Conservation (phyloP, 2,888 invertebrate genomes). For the Euplexia lucipara region DNA sequence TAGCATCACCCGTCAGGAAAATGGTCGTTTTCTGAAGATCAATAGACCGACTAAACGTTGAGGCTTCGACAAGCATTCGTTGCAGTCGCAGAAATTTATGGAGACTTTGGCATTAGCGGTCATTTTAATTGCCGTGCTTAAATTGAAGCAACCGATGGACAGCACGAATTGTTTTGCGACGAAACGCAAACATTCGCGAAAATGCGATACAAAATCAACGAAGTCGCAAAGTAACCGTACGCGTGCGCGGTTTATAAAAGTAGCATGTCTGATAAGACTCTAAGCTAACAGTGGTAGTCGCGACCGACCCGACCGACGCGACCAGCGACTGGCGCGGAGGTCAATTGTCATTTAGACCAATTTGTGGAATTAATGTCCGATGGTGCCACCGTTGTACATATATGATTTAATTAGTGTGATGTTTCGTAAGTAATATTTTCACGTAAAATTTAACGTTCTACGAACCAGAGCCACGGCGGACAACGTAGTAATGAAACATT, state of each 20-base stretch:
- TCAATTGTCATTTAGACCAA: conserved; percentile 82
- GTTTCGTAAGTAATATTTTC: conserved; percentile 58
- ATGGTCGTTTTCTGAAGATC: too few species aligned
- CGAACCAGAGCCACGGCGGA: conserved; percentile 30
- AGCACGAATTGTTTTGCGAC: too few species aligned
- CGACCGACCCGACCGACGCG: conserved; percentile 7
- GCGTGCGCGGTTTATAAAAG: not conserved
- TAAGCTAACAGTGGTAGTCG: conserved; percentile 40
- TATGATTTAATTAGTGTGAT: conserved; percentile 74
- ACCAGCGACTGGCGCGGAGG: conserved; percentile 16
- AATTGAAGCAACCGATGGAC: too few species aligned
- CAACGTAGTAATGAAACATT: conserved; percentile 17
- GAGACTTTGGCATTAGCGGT: not conserved
- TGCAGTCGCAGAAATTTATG: not conserved
- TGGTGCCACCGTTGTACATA: conserved; percentile 60
- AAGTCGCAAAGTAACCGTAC: not conserved
- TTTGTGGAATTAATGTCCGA: conserved; percentile 81
- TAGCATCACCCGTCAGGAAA: too few species aligned
- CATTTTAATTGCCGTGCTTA: too few species aligned
- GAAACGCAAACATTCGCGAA: not conserved
- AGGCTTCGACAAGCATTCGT: not conserved
- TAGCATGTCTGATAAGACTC: not conserved
- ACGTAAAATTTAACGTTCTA: conserved; percentile 52
- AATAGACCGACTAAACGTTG: not conserved
- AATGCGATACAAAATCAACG: not conserved